Evolutionary conservation across 2,113 vertebrate species (phyloP), one percentile per base, ranked within the genome.

Genomic region (Phoxinus phoxinus): DNA sequence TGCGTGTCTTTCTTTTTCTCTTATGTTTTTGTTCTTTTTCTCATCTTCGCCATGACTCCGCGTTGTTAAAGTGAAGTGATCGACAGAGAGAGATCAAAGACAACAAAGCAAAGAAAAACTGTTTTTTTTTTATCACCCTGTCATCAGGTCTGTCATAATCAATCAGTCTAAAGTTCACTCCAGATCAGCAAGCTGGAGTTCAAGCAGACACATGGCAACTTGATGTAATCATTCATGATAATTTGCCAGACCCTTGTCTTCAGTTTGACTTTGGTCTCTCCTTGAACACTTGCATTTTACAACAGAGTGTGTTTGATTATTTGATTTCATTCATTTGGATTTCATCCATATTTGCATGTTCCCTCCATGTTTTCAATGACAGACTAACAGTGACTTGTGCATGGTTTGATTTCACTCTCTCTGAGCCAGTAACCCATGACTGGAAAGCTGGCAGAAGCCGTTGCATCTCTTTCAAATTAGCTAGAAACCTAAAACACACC

Each of bases 381-480:
- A 65, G 48, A 92, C 91, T 93, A 94, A 94, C 92, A 79, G 53
- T 86, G n/a, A 89, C 51, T 83, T 23, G 35, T 93, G 94, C 94
- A 95, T 94, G 94, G 37, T 84, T 30, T 80, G 72, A 78, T 23
- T 85, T 27, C 30, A 35, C 27, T 80, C 80, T 89, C 80, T 87
- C 58, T 85, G 73, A 65, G 69, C 53, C 51, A 76, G 69, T 86
- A 87, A 85, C 86, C 74, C 21, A 61, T 58, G 30, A 37, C 59
- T 56, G 32, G 41, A 82, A 51, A 59, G 77, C 65, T 51, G 79
- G 63, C 21, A 41, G 61, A 51, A 44, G 35, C n/a, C 63, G 17
- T 12, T 58, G 63, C 32, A 27, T 79, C 72, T 46, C 44, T n/a
- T 71, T 80, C 76, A 35, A 35, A 80, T 82, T n/a, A 61, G 56